Conservation (phyloP, 2,797 vertebrate species). For the Pyrocephalus nanus region DNA sequence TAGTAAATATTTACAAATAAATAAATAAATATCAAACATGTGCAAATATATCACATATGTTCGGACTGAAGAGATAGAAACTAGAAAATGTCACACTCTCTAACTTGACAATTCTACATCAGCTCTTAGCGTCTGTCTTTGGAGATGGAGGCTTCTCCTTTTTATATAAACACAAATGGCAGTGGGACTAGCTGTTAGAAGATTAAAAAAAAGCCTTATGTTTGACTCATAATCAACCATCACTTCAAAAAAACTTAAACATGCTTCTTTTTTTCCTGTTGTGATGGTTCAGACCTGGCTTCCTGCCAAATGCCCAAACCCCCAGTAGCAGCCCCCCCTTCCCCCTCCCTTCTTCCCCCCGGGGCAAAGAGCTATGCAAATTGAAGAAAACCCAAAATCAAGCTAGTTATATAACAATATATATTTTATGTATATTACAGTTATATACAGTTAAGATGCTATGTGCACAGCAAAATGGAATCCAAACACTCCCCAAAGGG, state of each 20-base stretch:
- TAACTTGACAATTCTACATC: background rate
- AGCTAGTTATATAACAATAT: no score
- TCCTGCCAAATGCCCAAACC: no score
- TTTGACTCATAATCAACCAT: background rate
- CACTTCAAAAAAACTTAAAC: background rate
- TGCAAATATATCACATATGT: background rate
- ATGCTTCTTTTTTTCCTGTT: background rate
- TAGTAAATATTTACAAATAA: background rate
- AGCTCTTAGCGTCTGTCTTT: background rate
- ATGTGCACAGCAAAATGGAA: no score
- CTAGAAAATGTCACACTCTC: background rate
- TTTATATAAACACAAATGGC: background rate
- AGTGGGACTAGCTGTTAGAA: background rate
- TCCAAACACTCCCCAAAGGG: no score
- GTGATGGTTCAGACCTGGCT: no score
- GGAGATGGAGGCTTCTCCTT: background rate
- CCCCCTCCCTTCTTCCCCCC: no score
- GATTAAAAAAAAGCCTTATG: rapidly evolving
- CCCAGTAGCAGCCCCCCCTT: no score
- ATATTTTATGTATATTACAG: no score
- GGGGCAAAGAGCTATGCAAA: no score
- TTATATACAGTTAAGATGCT: no score
- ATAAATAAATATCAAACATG: background rate
- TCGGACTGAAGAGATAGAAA: background rate
- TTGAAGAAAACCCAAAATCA: no score